Base-by-base conservation (phyloP, 2,888 invertebrate genomes). In the Ophion ellenae region DNA sequence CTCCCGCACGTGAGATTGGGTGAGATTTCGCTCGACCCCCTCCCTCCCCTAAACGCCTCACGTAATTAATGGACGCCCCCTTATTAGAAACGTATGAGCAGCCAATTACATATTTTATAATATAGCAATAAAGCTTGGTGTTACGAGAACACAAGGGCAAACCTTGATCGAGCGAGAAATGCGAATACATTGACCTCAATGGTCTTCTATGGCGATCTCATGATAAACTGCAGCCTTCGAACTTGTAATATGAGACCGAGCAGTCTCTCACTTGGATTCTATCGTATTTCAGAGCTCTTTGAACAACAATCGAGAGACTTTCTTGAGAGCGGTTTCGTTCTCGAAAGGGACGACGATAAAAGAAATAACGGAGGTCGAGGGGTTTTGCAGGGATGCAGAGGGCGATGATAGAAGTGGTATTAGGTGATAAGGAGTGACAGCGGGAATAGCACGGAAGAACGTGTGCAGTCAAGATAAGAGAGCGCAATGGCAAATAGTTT, bases 391-490 rank as follows among this genome's bases (percentile, higher is more conserved):
- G 17, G 75, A 61, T 45, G 75, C 67, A 73, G 67, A 57, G 57
- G 24, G 45, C 57, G 45, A 53, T 59, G 53, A 69, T 63, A 20
- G 63, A 75, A 40, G 69, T 10, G 14, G 67, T 17, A 69, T 63
- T 45, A 61, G 45, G 67, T 74, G 73, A 57, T n/a, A 69, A 61
- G 59, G 67, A 67, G 36, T 45, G 24, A 59, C 24, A 47, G 57
- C 45, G 66, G 59, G 67, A 69, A 28, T 40, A 76, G 61, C 32
- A 61, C 40, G 57, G 67, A 57, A 59, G 71, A 73, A 78, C 73
- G 40, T 71, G 74, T 83, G 57, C 77, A 77, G 53, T 77, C 24
- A 40, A 11, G 77, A 67, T 67, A 77, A 77, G 32, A 66, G 40
- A 77, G 67, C 28, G 24, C 66, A 57, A 66, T 57, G 10, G 40